phyloP scores from a whole-genome alignment of 2,888 invertebrate genomes.

The Dynastes grantii region DNA sequence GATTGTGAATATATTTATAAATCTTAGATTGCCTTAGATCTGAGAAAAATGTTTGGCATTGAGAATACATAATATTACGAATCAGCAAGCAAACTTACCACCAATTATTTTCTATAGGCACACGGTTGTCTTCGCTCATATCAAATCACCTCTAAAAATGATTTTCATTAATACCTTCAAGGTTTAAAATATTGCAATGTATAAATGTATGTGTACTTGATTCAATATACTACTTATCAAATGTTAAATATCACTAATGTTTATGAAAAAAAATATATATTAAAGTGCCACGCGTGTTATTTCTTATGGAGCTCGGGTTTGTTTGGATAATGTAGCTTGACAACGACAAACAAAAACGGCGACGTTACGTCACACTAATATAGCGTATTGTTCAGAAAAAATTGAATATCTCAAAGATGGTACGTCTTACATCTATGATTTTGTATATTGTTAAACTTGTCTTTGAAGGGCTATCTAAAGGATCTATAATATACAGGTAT shows the following conservation, averaged over 20 bases:
- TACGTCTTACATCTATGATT: no score
- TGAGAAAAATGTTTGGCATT: no score
- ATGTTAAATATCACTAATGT: neutral
- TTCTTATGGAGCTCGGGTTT: neutral
- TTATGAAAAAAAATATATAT: neutral
- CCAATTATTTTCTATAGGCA: neutral
- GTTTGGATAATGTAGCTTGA: neutral
- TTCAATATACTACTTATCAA: neutral
- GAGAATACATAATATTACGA: no score
- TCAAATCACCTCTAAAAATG: neutral
- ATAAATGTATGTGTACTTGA: neutral
- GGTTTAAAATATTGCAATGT: no score
- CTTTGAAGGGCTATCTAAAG: no score
- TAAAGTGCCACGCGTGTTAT: neutral
- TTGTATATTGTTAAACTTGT: no score
- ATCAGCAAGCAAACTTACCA: neutral
- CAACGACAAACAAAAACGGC: neutral
- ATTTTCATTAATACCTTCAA: no score
- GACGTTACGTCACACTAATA: neutral
- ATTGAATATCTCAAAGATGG: no score
- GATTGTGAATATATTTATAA: no score
- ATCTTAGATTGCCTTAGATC: no score
- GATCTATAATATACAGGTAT: no score
- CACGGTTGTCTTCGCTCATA: neutral
- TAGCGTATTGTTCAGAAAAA: neutral